Base-by-base conservation (phyloP, 2,797 vertebrate genomes). In the Oreonectes daqikongensis region DNA sequence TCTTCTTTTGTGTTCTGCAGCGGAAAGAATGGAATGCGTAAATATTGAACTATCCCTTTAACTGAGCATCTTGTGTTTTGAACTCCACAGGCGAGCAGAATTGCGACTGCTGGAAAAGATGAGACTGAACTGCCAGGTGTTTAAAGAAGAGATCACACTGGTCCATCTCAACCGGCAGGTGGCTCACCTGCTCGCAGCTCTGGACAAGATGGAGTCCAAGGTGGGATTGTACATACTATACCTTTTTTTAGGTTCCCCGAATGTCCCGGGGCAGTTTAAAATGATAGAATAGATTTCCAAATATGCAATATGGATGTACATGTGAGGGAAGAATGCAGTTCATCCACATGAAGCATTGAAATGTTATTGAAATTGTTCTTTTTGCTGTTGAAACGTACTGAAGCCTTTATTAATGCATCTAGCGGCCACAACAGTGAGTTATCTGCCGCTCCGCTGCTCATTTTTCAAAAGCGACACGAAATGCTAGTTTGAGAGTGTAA, bases 141-240 rank as follows among this genome's bases (percentile, higher is more conserved):
- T 94, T 81, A 89, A 92, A 87, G 91, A 93, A 75, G 92, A 92
- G 75, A 91, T 90, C 72, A 87, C 86, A 70, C 80, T 93, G 46
- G 90, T 93, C 0, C 91, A 90, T 86, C 85, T 90, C 22, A 92
- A 86, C 81, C 84, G 85, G 12, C 88, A 90, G 71, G 79, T 78
- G 48, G 71, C 86, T 57, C 89, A 91, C 83, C 86, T 91, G 52
- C 86, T 87, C 42, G 84, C 78, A 24, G 89, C 86, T 30, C 79
- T 90, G 52, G 83, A 84, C 46, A 72, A 86, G 82, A 82, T 81
- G 59, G 73, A 71, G 57, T 32, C 59, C 3, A 85, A 89, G 90
- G 88, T 89, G 84, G 18, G 9, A 26, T 32, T 28, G n/a, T 11
- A 42, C 53, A 76, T 24, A 2, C 6, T 20, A 11, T n/a, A 20